These are phyloP conservation scores for Cettia cetti DNA, from an alignment of 2,113 vertebrate species.

Conservation along the genomic window DNA sequence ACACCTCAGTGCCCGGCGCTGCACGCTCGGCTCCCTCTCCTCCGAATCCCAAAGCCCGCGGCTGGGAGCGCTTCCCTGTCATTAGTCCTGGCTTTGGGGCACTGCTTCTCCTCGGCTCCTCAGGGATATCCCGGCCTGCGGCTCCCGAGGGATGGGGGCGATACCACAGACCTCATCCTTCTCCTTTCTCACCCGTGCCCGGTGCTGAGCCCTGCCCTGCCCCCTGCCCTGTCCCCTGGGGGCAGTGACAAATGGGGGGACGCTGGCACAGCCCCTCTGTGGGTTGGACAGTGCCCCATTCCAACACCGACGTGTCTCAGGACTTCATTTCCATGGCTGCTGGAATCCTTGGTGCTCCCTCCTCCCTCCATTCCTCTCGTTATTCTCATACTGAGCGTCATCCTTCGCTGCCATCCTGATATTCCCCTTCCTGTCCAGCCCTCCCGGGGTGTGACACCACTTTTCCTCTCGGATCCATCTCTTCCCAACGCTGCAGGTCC, in stretches of 20 bases:
- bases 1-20: neutral
- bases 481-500: fast-evolving
- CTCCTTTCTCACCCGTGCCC: neutral
- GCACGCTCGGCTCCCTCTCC: neutral
- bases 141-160: neutral
- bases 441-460: neutral
- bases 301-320: neutral
- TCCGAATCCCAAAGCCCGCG: neutral
- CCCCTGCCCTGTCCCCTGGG: neutral
- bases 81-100: neutral
- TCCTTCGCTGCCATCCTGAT: neutral
- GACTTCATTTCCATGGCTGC: neutral
- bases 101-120: neutral
- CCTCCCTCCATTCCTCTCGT: neutral
- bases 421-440: neutral
- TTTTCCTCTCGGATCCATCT: neutral
- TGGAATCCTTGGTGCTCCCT: neutral
- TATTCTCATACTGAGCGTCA: neutral
- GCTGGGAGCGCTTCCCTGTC: neutral
- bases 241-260: neutral
- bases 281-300: neutral
- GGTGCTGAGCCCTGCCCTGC: neutral
- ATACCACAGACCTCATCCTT: fast-evolving
- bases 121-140: neutral
- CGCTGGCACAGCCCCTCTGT: neutral